These are phyloP conservation scores for Cryptoblepharus egeriae DNA, from an alignment of 2,797 vertebrate species.

Conservation along the genomic window DNA sequence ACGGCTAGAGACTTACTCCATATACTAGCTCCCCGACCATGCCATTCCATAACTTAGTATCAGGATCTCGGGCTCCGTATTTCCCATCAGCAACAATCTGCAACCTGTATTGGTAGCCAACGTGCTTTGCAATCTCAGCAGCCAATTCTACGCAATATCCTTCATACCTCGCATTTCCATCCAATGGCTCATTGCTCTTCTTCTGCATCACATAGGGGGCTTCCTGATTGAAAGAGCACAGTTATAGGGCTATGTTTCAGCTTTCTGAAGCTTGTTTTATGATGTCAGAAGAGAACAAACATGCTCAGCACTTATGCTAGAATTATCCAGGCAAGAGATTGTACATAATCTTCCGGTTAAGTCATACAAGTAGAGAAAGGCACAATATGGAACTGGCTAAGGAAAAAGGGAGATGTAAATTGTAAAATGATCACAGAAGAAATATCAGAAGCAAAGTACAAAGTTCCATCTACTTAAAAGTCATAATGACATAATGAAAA, in stretches of 20 bases:
- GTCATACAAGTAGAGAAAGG: not conserved
- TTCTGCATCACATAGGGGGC: slow-evolving; percentile 98
- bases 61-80: slow-evolving; percentile 92
- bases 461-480: not conserved
- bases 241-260: slow-evolving; percentile 16
- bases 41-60: slow-evolving; percentile 97
- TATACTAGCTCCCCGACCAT: slow-evolving; percentile 99
- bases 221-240: slow-evolving; percentile 81
- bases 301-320: not conserved
- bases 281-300: not conserved
- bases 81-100: slow-evolving; percentile 96
- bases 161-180: slow-evolving; percentile 94
- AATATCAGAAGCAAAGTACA: not conserved
- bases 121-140: slow-evolving; percentile 96
- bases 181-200: slow-evolving; percentile 94
- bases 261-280: not conserved
- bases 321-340: too few species aligned
- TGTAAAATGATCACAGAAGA: not conserved
- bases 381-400: not conserved
- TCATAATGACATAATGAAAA: not conserved
- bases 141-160: slow-evolving; percentile 98
- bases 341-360: not conserved
- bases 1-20: slow-evolving; percentile 84
- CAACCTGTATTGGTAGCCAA: slow-evolving; percentile 95
- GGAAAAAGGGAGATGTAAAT: not conserved